These are phyloP conservation scores for Anorthoa munda DNA, from an alignment of 2,888 invertebrate genomes.

Conservation along the genomic window DNA sequence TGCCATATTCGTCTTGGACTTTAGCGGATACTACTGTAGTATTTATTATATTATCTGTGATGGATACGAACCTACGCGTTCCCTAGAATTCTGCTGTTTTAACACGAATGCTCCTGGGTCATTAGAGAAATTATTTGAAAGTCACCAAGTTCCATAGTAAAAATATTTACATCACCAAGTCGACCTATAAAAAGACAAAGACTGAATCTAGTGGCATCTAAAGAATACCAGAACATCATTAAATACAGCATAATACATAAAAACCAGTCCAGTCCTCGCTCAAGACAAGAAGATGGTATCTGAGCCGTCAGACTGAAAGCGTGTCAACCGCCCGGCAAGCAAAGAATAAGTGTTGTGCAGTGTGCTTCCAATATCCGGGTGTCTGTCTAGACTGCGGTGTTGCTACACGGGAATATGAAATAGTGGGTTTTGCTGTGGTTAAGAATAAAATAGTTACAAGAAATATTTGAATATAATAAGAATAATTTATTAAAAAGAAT, in stretches of 20 bases:
- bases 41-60: too few relatives aligned
- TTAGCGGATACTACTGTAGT: too few relatives aligned
- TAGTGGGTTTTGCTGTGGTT: slow-evolving; percentile 36
- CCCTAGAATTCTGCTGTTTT: background rate
- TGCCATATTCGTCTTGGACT: background rate
- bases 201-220: background rate
- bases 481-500: too few relatives aligned
- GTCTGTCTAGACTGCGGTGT: slow-evolving; percentile 45
- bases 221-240: slow-evolving; percentile 10
- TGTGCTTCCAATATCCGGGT: slow-evolving; percentile 66
- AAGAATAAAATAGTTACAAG: slow-evolving; percentile 1
- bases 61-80: background rate
- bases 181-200: background rate
- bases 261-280: slow-evolving; percentile 13
- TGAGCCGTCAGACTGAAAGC: slow-evolving; percentile 43
- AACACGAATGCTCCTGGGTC: too few relatives aligned
- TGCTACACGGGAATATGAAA: slow-evolving; percentile 44
- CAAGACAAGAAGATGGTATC: slow-evolving; percentile 60
- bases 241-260: slow-evolving; percentile 8
- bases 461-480: background rate
- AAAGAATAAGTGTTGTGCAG: slow-evolving; percentile 65
- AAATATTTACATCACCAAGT: background rate
- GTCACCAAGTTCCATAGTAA: background rate
- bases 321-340: slow-evolving; percentile 52
- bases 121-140: background rate